Evolutionary conservation across 1,140 invertebrate genomes (phyloP).

Genomic region (Cepaea nemoralis): DNA sequence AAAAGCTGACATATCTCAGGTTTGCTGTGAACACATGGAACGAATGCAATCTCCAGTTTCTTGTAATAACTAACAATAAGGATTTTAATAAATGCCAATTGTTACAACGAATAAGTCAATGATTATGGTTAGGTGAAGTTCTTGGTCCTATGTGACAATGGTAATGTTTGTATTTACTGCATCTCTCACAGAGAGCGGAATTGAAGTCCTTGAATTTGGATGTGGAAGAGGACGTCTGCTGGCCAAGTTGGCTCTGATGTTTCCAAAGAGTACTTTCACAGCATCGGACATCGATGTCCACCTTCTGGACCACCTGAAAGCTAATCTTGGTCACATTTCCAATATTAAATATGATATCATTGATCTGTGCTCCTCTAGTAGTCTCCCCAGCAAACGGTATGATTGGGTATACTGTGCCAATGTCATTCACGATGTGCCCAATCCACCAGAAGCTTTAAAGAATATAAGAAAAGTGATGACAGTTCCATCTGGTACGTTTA

Average conservation of each 20-base stretch:
- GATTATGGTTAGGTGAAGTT: no score
- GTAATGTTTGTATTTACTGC: no score
- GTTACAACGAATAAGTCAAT: no score
- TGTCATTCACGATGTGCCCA: slow-evolving; percentile 32
- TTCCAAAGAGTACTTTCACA: slow-evolving; percentile 11
- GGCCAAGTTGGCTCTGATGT: slow-evolving; percentile 5
- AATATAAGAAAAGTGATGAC: neutral
- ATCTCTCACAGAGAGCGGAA: slow-evolving; percentile 13
- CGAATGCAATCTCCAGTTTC: no score
- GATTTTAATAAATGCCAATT: no score
- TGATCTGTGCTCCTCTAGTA: slow-evolving; percentile 8
- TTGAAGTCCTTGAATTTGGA: slow-evolving; percentile 32
- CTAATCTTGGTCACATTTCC: neutral
- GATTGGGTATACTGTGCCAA: slow-evolving; percentile 7
- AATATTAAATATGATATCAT: neutral
- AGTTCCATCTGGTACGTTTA: neutral
- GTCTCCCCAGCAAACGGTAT: neutral
- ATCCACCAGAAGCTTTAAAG: slow-evolving; percentile 18
- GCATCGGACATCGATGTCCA: neutral
- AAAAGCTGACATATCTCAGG: no score
- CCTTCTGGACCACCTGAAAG: neutral
- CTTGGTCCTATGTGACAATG: no score
- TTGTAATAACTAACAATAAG: no score
- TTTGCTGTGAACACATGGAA: no score
- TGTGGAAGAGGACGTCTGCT: slow-evolving; percentile 12